Percentiles rank a stretch among this genome's conserved stretches.
Evolutionary conservation across 2,888 invertebrate species (phyloP).

Genomic region (Nomada fucata): DNA sequence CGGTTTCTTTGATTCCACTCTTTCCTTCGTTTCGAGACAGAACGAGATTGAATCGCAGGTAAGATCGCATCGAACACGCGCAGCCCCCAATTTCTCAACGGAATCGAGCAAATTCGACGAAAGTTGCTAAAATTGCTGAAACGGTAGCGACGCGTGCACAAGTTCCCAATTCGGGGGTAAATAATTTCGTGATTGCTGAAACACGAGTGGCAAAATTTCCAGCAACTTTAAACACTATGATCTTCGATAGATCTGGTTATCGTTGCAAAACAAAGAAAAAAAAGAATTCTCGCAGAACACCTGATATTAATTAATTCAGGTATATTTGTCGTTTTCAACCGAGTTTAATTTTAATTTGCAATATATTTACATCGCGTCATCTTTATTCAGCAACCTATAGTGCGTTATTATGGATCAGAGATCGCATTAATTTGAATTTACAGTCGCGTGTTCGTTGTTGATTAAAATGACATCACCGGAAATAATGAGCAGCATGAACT

Average conservation of each 20-base stretch:
- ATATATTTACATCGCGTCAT: neutral
- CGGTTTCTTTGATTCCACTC: slow-evolving; percentile 46
- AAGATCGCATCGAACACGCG: slow-evolving; percentile 8
- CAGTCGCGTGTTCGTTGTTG: slow-evolving; percentile 19
- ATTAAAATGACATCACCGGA: slow-evolving; percentile 25
- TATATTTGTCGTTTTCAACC: no score
- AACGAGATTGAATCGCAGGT: slow-evolving; percentile 31
- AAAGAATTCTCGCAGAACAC: no score
- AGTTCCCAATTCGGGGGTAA: no score
- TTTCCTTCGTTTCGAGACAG: neutral
- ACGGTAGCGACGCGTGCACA: no score
- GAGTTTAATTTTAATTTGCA: no score
- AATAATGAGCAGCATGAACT: slow-evolving; percentile 45
- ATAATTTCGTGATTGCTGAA: no score
- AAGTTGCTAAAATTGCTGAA: slow-evolving; percentile 8
- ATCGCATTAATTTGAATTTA: neutral
- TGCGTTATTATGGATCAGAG: no score
- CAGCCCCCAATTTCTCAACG: slow-evolving; percentile 19
- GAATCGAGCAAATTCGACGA: neutral
- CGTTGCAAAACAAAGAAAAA: no score
- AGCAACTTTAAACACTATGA: no score
- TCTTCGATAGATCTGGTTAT: no score
- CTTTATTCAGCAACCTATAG: neutral
- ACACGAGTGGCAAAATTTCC: no score
- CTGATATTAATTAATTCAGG: no score